Base-by-base conservation (phyloP, 2,888 invertebrate genomes). In the Augiades crinisus region DNA sequence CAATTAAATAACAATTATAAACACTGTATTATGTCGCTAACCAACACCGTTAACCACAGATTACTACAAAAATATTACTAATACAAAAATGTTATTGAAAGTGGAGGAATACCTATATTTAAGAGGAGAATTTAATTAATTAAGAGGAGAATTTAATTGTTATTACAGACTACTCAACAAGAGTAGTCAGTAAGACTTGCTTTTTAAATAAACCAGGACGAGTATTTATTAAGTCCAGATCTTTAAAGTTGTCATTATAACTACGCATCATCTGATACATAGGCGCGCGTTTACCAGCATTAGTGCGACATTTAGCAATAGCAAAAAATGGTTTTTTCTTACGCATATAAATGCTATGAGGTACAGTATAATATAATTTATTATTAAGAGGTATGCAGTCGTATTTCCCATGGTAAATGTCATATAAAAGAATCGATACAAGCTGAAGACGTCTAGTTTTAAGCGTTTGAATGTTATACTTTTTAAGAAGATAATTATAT, bases 371-470 rank as follows among this genome's bases (percentile, higher is more conserved):
- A 22, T 33, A 33, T 13, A 44, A 33, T 13, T 33, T 33, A n/a
- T 44, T 31, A 30, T 31, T 30, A 31, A 44, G 44, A 17, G 30
- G 19, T 30, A 44, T 44, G 21, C 44, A 44, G 31, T 40, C 40
- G 13, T 30, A 31, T 31, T 44, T 31, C 10, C 16, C 27, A 19
- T 44, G 31, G 12, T 10, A 41, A 16, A 44, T 24, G 13, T 44
- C 31, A 31, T 33, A 34, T 34, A 22, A 13, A 12, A 22, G 21
- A 8, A 34, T 5, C 10, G 43, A 13, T 17, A 16, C 17, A 17
- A 43, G 43, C 16, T 30, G 43, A 14, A 45, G 21, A 22, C 34
- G 45, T 31, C 45, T 45, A 24, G 13, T 34, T 36, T 36, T 24
- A 34, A 46, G 36, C 14, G 46, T 36, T 16, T 24, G 40, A 16